These are phyloP conservation scores for Coecobrya sp. DNA, from an alignment of 2,888 invertebrate genomes.

Conservation along the genomic window DNA sequence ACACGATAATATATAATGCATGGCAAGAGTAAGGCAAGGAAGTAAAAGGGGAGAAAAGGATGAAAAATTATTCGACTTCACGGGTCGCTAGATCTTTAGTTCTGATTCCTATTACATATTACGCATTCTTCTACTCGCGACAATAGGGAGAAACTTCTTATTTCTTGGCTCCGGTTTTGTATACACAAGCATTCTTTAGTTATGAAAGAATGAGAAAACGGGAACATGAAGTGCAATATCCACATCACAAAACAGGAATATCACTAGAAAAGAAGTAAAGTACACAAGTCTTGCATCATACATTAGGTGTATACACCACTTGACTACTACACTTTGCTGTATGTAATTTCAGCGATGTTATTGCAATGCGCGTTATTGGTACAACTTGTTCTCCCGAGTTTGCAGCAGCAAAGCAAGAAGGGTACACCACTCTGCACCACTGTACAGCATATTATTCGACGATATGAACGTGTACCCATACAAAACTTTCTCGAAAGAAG, in stretches of 20 bases:
- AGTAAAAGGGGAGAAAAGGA: conserved; percentile 74
- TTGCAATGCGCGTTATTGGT: background rate
- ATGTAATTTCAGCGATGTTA: background rate
- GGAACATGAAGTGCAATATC: conserved; percentile 53
- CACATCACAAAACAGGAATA: conserved; percentile 40
- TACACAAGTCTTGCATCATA: conserved; percentile 41
- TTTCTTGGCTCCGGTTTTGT: conserved; percentile 43
- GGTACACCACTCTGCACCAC: background rate
- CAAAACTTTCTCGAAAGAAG: conserved; percentile 22
- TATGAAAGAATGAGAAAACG: conserved; percentile 36
- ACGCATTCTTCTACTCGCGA: conserved; percentile 42
- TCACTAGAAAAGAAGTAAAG: conserved; percentile 31
- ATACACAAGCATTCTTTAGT: conserved; percentile 26
- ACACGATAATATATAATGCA: conserved; percentile 40
- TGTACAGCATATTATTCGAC: background rate
- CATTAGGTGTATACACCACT: background rate
- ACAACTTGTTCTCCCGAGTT: background rate
- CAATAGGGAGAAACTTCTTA: conserved; percentile 43
- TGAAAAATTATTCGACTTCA: conserved; percentile 80
- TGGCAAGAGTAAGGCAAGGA: conserved; percentile 40
- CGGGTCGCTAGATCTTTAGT: conserved; percentile 78
- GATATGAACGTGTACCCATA: background rate
- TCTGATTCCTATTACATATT: conserved; percentile 68
- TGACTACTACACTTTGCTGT: background rate
- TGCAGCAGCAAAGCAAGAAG: background rate